These are phyloP conservation scores for Myoxocephalus aenaeus DNA, from an alignment of 2,797 vertebrate genomes.

Conservation along the genomic window DNA sequence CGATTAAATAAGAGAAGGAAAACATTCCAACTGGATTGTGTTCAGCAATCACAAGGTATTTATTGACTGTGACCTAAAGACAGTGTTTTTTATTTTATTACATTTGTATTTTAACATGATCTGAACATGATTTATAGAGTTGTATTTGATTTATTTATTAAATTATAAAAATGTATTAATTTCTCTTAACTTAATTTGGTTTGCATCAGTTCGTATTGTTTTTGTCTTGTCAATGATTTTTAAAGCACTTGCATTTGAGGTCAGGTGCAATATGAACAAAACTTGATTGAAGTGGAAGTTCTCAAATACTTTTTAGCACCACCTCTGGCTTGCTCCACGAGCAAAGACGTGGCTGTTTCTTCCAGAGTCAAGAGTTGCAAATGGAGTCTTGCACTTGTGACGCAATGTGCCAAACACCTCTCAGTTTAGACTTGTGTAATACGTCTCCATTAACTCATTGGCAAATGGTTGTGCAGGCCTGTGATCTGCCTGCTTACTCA, in stretches of 20 bases:
- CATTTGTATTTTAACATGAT: neutral
- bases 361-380: constrained; percentile 39
- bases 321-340: neutral
- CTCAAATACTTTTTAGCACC: neutral
- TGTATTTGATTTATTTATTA: neutral
- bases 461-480: constrained; percentile 3
- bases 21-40: neutral
- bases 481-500: constrained; percentile 15
- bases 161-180: neutral
- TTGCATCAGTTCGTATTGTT: neutral
- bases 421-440: constrained; percentile 5
- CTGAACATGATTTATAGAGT: neutral
- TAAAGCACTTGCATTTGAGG: neutral
- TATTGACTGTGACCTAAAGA: neutral
- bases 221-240: neutral
- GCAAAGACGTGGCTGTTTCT: constrained; percentile 13
- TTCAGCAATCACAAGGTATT: neutral
- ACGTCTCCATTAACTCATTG: constrained; percentile 26
- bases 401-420: constrained; percentile 29
- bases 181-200: neutral
- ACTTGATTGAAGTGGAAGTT: neutral
- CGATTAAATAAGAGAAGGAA: constrained; percentile 1
- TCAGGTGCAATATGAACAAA: neutral
- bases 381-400: constrained; percentile 38
- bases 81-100: neutral